Percentiles rank a stretch among this genome's conserved stretches.
Evolutionary conservation across 2,113 vertebrate genomes (phyloP).

Genomic region (Turnix velox): DNA sequence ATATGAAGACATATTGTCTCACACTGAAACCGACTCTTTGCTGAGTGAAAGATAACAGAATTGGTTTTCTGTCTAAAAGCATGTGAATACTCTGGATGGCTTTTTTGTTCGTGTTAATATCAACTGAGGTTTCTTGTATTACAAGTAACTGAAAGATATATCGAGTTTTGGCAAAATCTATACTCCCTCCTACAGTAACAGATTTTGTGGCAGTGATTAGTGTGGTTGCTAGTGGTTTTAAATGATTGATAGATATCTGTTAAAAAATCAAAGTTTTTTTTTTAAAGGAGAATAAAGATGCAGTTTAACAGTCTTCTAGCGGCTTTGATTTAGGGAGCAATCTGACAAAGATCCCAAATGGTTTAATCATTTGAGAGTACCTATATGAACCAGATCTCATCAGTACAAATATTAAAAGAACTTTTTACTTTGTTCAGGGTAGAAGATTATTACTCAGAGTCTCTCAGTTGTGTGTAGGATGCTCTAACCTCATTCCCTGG

Average conservation of each 20-base stretch:
- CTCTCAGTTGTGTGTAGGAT: background rate
- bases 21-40: background rate
- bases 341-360: background rate
- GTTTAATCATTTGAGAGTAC: background rate
- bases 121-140: background rate
- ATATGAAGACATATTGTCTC: background rate
- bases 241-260: background rate
- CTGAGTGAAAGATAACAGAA: background rate
- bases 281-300: background rate
- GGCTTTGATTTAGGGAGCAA: background rate
- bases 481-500: background rate
- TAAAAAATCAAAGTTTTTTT: background rate
- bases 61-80: background rate
- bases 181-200: background rate
- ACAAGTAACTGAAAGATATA: background rate
- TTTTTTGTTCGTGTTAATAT: background rate
- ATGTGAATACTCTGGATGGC: background rate
- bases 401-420: background rate
- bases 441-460: background rate
- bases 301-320: background rate
- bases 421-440: constrained; percentile 9
- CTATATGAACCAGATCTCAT: background rate
- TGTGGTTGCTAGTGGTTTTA: background rate
- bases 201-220: background rate
- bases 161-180: background rate